phyloP scores from a whole-genome alignment of 2,797 vertebrate species.

The Siniperca obscura region DNA sequence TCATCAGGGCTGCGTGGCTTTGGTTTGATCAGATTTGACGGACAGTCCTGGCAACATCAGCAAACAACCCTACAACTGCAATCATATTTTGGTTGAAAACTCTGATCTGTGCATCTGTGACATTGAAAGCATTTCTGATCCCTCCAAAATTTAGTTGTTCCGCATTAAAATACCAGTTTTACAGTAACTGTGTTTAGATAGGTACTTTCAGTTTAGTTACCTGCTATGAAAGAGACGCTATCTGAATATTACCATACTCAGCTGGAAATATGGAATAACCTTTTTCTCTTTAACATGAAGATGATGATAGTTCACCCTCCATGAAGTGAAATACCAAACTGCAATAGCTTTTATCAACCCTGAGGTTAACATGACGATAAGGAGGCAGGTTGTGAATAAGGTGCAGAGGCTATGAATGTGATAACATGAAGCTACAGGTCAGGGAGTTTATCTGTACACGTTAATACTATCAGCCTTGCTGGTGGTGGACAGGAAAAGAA shows the following conservation, averaged over 20 bases:
- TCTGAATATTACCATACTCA: neutral
- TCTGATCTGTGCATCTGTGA: neutral
- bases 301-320: slow-evolving; percentile 3
- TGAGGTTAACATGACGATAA: slow-evolving; percentile 45
- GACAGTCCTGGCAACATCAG: neutral
- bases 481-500: slow-evolving; percentile 25
- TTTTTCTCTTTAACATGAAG: neutral
- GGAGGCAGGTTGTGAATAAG: slow-evolving; percentile 27
- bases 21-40: neutral
- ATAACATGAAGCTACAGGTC: slow-evolving; percentile 57
- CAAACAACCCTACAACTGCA: neutral
- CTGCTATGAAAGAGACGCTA: neutral
- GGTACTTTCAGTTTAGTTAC: neutral
- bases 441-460: slow-evolving; percentile 47
- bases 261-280: neutral
- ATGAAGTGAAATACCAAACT: slow-evolving; percentile 24
- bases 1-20: neutral
- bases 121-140: neutral
- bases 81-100: neutral
- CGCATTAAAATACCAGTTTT: neutral
- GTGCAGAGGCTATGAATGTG: slow-evolving; percentile 13
- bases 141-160: neutral
- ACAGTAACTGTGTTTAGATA: neutral
- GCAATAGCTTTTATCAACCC: slow-evolving; percentile 30
- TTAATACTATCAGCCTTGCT: slow-evolving; percentile 42